phyloP scores from a whole-genome alignment of 2,888 invertebrate species.

The Argyra leucocephala region DNA sequence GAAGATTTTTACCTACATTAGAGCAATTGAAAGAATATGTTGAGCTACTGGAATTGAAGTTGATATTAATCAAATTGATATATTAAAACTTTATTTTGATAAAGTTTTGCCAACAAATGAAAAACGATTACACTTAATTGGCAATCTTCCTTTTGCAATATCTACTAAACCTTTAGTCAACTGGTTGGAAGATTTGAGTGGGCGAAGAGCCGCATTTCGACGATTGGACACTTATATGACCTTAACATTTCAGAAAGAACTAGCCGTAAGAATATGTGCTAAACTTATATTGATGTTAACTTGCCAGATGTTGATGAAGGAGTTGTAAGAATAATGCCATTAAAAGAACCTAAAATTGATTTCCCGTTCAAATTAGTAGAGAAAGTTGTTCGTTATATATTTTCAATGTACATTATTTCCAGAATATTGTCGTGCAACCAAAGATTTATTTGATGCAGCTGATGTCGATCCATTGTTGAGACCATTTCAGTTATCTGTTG shows the following conservation, averaged over 20 bases:
- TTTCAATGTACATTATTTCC: constrained; percentile 79
- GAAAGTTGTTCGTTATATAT: constrained; percentile 77
- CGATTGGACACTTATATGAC: constrained; percentile 80
- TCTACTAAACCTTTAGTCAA: constrained; percentile 86
- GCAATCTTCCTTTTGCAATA: constrained; percentile 93
- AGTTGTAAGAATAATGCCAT: constrained; percentile 78
- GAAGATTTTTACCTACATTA: constrained; percentile 74
- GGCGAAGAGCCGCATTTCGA: constrained; percentile 63
- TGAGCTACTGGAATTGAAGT: constrained; percentile 48
- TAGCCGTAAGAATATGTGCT: constrained; percentile 85
- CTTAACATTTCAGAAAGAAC: constrained; percentile 95
- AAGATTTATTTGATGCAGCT: constrained; percentile 58
- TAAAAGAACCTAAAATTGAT: constrained; percentile 60
- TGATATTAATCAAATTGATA: constrained; percentile 65
- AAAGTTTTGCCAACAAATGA: constrained; percentile 53
- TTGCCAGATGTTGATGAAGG: constrained; percentile 97
- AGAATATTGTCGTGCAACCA: constrained; percentile 49
- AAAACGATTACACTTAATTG: constrained; percentile 64
- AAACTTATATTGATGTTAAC: constrained; percentile 74
- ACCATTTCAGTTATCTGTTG: constrained; percentile 65
- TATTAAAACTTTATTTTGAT: constrained; percentile 62
- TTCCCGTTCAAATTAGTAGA: constrained; percentile 79
- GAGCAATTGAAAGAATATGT: constrained; percentile 62
- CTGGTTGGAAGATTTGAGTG: constrained; percentile 74
- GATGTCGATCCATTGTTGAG: constrained; percentile 60